Base-by-base conservation (phyloP, 2,888 invertebrate genomes). In the Hoplodrina ambigua region DNA sequence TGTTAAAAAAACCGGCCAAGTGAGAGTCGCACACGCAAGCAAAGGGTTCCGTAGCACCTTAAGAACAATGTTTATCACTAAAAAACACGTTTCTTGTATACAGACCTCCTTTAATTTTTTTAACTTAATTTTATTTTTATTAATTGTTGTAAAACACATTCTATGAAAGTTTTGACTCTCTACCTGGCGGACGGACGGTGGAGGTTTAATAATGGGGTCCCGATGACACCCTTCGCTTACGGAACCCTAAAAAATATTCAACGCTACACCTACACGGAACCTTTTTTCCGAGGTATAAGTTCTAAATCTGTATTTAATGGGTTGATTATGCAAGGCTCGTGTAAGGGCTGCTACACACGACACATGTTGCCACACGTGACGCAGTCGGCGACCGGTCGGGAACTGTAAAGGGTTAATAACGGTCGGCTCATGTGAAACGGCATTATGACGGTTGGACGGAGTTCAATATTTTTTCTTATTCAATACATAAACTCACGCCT, bases 241-340 rank as follows among this genome's bases (percentile, higher is more conserved):
- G 37, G 37, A 8, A 37, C 37, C 37, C 37, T 8, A 1, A 8
- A n/a, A 50, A 50, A 0, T 19, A 20, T 41, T 15, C 30, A 20
- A 54, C 46, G 11, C 17, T 19, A 3, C 15, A 30, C 46, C 19
- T 41, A 41, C 1, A 11, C n/a, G 8, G 15, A 10, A 57, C 58
- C 58, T 49, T 78, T 41, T 70, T 74, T 55, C 30, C 30, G 7
- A 44, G 8, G 20, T 55, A 61, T 72, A 77, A 61, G 37, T 20
- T 41, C 56, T 60, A 67, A 77, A 72, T 78, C 78, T 72, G 63
- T 61, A 49, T 72, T 56, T 67, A 72, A 81, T 69, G 55, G 57
- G 6, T 61, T 50, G 66, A 78, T 72, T 78, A 78, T 69, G 50
- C 79, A 64, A 69, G 66, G 10, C 1, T 19, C 56, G 50, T 60